Base-by-base conservation (phyloP, 2,888 invertebrate genomes). In the Drosophila melanosoma region DNA sequence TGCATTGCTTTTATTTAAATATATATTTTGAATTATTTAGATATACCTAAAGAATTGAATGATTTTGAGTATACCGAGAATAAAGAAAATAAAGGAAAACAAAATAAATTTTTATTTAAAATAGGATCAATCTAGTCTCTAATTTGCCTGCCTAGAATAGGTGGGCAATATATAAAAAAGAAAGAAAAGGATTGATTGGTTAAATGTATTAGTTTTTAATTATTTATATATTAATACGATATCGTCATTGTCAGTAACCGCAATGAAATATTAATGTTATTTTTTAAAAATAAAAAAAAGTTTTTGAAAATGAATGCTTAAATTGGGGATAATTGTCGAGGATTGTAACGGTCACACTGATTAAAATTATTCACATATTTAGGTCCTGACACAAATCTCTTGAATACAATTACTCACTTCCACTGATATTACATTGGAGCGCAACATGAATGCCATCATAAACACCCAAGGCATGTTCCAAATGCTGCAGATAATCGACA, bases 401-500 rank as follows among this genome's bases (percentile, higher is more conserved):
- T 23, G 23, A 45, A 45, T 8, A 23, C 10, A 33, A 38, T 23
- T 45, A 60, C 85, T 87, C 61, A 90, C 90, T 83, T 90, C 83
- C 20, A 66, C 63, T 26, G 76, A 52, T 10, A 88, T 79, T 33
- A 72, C 75, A 68, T 83, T 76, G 0, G 68, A 71, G 40, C 73
- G 33, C 58, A 86, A 52, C 73, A 85, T 66, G 2, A 81, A 48
- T 12, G 76, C 35, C 23, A 87, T 61, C 67, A 78, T 75, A 3
- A 49, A 29, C 48, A 81, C 54, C 86, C 83, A 87, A 33, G 87
- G 84, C 0, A 64, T 40, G 51, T 74, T 58, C 83, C 86, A 85
- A 8, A 77, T 65, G 11, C 23, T 33, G 48, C 77, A 52, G 2
- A 52, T 58, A 1, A 83, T 0, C 8, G 49, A 10, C 40, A 65